Conservation (phyloP, 2,113 vertebrate species). For the Protobothrops flavoviridis region DNA sequence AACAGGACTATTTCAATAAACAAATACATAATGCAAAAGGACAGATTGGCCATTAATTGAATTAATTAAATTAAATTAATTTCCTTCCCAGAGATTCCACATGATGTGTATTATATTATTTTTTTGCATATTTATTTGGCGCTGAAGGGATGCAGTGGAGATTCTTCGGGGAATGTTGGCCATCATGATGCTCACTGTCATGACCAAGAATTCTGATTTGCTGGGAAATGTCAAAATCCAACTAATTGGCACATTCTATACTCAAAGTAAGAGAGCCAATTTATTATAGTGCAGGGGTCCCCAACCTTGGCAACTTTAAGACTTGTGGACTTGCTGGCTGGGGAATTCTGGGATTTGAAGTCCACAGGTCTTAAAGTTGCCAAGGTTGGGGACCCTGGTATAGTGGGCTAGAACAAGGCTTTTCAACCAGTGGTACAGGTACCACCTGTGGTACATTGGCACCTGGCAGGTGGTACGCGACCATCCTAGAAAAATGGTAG, state of each 20-base stretch:
- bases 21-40: background rate
- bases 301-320: too few species aligned
- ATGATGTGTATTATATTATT: background rate
- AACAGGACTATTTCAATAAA: background rate
- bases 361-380: too few species aligned
- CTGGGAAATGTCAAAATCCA: background rate
- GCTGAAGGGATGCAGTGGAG: background rate
- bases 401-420: too few species aligned
- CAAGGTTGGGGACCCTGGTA: too few species aligned
- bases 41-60: background rate
- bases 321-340: too few species aligned
- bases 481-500: too few species aligned
- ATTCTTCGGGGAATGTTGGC: background rate
- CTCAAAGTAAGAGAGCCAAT: background rate
- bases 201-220: background rate
- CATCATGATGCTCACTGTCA: background rate
- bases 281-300: background rate
- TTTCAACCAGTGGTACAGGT: too few species aligned
- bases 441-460: too few species aligned
- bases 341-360: too few species aligned
- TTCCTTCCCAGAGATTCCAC: background rate
- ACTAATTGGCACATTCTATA: background rate
- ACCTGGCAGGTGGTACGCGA: too few species aligned
- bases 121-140: background rate
- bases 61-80: background rate